A percentile compares a stretch with the other conserved stretches of the same genome.
Conservation (phyloP, 1,140 invertebrate species). For the Aphis craccivora region DNA sequence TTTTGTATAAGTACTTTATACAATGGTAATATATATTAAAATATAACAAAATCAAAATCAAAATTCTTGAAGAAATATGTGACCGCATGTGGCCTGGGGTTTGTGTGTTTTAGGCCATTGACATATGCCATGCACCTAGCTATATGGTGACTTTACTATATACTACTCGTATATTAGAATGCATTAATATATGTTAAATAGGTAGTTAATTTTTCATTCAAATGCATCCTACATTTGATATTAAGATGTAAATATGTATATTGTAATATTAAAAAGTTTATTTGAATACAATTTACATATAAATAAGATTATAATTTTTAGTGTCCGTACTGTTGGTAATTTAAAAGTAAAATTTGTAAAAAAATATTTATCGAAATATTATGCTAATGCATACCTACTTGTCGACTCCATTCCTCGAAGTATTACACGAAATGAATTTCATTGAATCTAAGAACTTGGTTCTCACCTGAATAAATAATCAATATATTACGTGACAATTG, state of each 20-base stretch:
- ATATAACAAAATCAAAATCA: too few species aligned
- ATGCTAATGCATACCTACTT: neutral
- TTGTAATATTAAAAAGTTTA: neutral
- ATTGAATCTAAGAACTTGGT: neutral
- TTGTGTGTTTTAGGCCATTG: too few species aligned
- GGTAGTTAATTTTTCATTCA: neutral
- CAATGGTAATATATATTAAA: too few species aligned
- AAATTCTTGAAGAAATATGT: too few species aligned
- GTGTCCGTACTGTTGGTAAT: neutral
- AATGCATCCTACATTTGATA: neutral
- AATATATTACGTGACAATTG: neutral
- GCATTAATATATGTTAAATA: neutral
- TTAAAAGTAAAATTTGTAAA: conserved; percentile 12
- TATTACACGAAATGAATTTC: neutral
- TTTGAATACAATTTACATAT: conserved; percentile 32
- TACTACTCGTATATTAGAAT: neutral
- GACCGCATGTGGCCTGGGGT: too few species aligned
- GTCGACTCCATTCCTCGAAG: neutral
- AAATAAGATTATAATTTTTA: conserved; percentile 10
- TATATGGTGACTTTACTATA: too few species aligned
- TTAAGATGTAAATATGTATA: neutral
- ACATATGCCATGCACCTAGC: too few species aligned
- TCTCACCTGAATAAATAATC: neutral
- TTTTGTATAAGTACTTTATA: too few species aligned
- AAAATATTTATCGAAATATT: conserved; percentile 15